Percentiles rank a stretch among this genome's conserved stretches.
Evolutionary conservation across 1,140 invertebrate genomes (phyloP).

Genomic region (Drosophila melanica): DNA sequence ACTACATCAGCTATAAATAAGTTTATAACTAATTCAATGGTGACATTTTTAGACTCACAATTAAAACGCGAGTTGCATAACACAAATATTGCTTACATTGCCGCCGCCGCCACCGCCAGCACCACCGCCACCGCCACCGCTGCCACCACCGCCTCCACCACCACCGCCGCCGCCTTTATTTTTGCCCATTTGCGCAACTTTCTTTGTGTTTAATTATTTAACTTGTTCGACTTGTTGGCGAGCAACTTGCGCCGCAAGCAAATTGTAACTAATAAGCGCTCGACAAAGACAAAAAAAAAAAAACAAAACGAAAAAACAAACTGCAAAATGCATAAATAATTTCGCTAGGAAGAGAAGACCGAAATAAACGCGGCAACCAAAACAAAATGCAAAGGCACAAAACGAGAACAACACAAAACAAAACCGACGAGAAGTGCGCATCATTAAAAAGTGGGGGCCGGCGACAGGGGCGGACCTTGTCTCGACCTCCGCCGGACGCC

Average conservation of each 20-base stretch:
- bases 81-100: slow-evolving; percentile 84
- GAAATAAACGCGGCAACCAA: slow-evolving; percentile 62
- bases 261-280: slow-evolving; percentile 76
- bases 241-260: slow-evolving; percentile 62
- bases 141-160: slow-evolving; percentile 47
- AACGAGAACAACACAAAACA: not conserved
- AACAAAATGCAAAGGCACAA: slow-evolving; percentile 48
- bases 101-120: slow-evolving; percentile 61
- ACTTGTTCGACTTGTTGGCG: slow-evolving; percentile 54
- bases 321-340: slow-evolving; percentile 69
- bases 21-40: slow-evolving; percentile 1
- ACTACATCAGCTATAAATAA: too few relatives aligned
- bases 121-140: slow-evolving; percentile 41
- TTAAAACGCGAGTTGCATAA: slow-evolving; percentile 76
- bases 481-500: slow-evolving; percentile 41
- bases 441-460: slow-evolving; percentile 29
- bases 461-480: not conserved
- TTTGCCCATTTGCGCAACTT: slow-evolving; percentile 74
- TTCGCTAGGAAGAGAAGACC: slow-evolving; percentile 38
- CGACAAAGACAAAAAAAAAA: slow-evolving; percentile 35
- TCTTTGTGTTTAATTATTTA: slow-evolving; percentile 49
- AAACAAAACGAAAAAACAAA: slow-evolving; percentile 22
- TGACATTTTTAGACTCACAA: slow-evolving; percentile 60
- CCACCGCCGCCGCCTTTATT: slow-evolving; percentile 70
- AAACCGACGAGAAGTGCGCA: slow-evolving; percentile 41